Percentiles rank a stretch among this genome's conserved stretches.
These are phyloP conservation scores for Pandemis cinnamomeana DNA, from an alignment of 2,888 invertebrate species.

Conservation along the genomic window DNA sequence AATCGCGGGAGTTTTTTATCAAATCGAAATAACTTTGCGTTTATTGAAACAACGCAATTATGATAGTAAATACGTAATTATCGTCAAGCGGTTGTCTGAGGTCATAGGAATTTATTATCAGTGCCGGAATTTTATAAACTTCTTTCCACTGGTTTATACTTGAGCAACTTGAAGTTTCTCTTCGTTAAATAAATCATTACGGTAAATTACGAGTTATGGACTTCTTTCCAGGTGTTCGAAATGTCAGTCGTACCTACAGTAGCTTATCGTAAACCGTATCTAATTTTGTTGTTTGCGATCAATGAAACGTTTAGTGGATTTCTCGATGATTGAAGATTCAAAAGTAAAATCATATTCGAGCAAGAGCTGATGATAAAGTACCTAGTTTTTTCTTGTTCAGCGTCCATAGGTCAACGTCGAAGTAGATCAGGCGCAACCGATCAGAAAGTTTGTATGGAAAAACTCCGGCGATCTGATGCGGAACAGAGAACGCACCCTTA, in stretches of 20 bases:
- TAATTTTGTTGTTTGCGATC: neutral
- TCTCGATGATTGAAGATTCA: neutral
- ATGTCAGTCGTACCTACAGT: neutral
- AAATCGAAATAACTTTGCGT: neutral
- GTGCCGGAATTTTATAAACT: neutral
- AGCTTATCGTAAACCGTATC: neutral
- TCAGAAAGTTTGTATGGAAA: too few species aligned
- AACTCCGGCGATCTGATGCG: too few species aligned
- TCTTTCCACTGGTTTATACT: neutral
- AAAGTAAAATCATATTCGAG: too few species aligned
- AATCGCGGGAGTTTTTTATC: neutral
- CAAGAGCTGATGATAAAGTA: too few species aligned
- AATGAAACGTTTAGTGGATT: neutral
- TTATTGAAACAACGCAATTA: constrained; percentile 3
- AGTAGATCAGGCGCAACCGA: too few species aligned
- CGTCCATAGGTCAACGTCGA: too few species aligned
- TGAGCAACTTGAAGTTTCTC: neutral
- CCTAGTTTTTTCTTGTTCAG: too few species aligned
- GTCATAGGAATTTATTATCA: neutral
- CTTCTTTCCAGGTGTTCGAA: neutral
- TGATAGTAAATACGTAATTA: neutral
- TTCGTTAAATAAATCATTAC: neutral
- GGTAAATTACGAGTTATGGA: neutral
- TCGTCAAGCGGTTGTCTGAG: neutral
- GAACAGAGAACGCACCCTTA: too few species aligned